Conservation (phyloP, 1,140 invertebrate genomes). For the Agrypnia vestita region DNA sequence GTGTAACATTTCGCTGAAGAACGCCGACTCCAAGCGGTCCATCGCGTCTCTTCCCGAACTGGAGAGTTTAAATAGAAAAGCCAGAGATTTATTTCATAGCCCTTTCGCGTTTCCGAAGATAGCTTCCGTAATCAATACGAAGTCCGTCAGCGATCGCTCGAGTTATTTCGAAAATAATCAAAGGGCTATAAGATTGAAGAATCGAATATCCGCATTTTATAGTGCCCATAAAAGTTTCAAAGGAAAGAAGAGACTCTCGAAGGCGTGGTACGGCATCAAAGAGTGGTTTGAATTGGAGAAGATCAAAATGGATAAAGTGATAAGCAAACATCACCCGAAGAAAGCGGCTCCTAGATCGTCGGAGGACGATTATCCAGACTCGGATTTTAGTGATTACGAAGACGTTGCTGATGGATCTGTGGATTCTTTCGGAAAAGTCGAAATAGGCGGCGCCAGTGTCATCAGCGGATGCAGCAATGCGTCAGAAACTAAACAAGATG, state of each 20-base stretch:
- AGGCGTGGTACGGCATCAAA: constrained; percentile 59
- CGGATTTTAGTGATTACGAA: constrained; percentile 60
- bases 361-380: constrained; percentile 58
- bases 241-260: constrained; percentile 58
- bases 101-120: constrained; percentile 45
- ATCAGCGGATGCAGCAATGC: constrained; percentile 45
- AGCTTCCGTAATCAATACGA: constrained; percentile 8
- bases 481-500: constrained; percentile 28
- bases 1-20: constrained; percentile 57
- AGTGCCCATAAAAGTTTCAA: constrained; percentile 56
- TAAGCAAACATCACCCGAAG: constrained; percentile 38
- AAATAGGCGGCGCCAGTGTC: constrained; percentile 43
- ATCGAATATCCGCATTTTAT: constrained; percentile 57
- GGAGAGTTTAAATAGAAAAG: constrained; percentile 49
- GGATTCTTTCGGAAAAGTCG: constrained; percentile 54
- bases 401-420: constrained; percentile 54
- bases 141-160: constrained; percentile 53
- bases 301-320: constrained; percentile 53
- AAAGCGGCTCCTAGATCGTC: constrained; percentile 46
- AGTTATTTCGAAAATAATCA: constrained; percentile 55
- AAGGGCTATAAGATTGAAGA: constrained; percentile 51
- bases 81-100: constrained; percentile 35
- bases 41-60: constrained; percentile 55
- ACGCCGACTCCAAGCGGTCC: constrained; percentile 53
- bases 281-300: constrained; percentile 59